Base-by-base conservation (phyloP, 1,140 invertebrate species). In the Pseudoatta argentina region DNA sequence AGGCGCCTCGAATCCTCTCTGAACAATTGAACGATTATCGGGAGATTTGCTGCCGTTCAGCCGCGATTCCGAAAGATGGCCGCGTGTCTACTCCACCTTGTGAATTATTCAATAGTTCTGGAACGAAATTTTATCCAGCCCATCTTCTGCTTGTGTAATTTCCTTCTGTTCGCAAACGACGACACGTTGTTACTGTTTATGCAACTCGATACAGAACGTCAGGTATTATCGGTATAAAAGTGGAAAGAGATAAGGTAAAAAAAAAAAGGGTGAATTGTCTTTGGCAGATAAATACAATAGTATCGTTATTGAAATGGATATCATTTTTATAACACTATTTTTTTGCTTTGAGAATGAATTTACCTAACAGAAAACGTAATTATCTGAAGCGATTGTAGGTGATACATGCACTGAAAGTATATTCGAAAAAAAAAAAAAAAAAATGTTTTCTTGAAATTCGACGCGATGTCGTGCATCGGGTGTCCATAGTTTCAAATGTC, bases 11-110 rank as follows among this genome's bases (percentile, higher is more conserved):
- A 79, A 85, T 85, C 83, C 83, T 79, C 73, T 85, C 82, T 78
- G 82, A 85, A 85, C 83, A 78, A 85, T 85, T 79, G 83, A 85
- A 85, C 83, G 83, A 85, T 85, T 85, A 86, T 82, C 78, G 85
- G 85, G 85, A 86, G 79, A 83, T 83, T 83, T 83, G 79, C 69
- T 27, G 69, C 21, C 79, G 55, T 83, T 63, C 69, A 83, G 55
- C 39, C 39, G 69, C 79, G 79, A 83, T 83, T 83, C 71, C 69
- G 27, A 83, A 83, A 83, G 79, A 83, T 48, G 79, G 69, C 69
- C 69, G 69, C n/a, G 48, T 63, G 79, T 83, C 79, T 83, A 63
- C 18, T 27, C 10, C 51, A 55, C 14, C 69, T 51, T 34, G 69
- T 83, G 79, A 83, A 83, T 83, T 83, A 83, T 83, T 83, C 79